phyloP scores from a whole-genome alignment of 2,113 vertebrate genomes.

The Bos javanicus region DNA sequence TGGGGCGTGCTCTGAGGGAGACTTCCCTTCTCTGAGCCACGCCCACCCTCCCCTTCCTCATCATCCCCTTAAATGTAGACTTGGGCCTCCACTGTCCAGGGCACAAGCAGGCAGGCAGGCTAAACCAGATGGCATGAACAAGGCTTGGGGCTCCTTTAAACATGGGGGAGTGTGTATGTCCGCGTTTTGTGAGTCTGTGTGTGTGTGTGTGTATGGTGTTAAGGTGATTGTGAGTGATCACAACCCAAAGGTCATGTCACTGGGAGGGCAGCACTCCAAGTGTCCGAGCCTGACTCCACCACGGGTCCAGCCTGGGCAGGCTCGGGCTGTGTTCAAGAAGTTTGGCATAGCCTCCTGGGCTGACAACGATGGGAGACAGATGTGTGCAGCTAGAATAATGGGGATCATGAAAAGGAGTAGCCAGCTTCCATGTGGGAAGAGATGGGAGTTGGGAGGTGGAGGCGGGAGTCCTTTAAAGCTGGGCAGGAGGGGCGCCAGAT shows the following conservation, averaged over 20 bases:
- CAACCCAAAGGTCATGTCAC: neutral
- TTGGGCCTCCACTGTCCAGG: neutral
- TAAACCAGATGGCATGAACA: neutral
- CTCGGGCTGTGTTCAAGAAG: neutral
- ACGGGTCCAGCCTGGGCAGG: neutral
- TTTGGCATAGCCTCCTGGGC: constrained; percentile 14
- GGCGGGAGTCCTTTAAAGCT: neutral
- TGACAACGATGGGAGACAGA: constrained; percentile 47
- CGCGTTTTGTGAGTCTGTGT: neutral
- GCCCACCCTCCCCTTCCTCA: neutral
- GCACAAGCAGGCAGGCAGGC: neutral
- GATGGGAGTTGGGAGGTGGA: neutral
- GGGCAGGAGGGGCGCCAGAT: constrained; percentile 14
- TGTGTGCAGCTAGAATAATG: constrained; percentile 25
- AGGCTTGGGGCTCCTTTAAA: neutral
- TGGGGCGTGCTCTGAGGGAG: neutral
- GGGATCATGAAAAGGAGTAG: constrained; percentile 51
- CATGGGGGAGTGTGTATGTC: neutral
- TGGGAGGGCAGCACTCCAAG: neutral
- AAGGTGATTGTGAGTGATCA: neutral
- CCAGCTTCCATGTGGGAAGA: constrained; percentile 30
- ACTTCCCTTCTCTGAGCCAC: neutral
- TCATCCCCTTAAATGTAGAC: neutral
- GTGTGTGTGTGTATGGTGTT: no score
- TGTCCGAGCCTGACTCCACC: neutral